These are phyloP conservation scores for Meloidogyne hapla DNA, from an alignment of 1,140 invertebrate species.

Conservation along the genomic window DNA sequence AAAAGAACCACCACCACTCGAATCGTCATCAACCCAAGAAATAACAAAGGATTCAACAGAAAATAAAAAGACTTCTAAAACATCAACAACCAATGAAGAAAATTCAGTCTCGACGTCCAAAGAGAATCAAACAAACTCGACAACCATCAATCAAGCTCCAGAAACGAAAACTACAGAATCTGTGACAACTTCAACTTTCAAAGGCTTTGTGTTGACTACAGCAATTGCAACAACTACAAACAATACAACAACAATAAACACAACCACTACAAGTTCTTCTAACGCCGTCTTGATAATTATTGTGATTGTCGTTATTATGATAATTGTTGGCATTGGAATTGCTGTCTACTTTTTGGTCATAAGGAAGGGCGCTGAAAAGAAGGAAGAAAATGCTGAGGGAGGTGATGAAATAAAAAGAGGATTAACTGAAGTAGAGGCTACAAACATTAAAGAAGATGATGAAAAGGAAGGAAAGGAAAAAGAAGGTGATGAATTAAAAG, in stretches of 20 bases:
- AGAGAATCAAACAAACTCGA: too few species aligned
- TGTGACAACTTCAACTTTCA: too few species aligned
- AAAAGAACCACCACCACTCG: too few species aligned
- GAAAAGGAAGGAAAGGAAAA: not conserved
- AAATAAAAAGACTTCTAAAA: not conserved
- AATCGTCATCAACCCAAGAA: too few species aligned
- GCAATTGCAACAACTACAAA: too few species aligned
- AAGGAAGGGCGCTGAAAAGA: not conserved
- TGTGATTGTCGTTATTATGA: not conserved
- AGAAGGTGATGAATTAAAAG: not conserved
- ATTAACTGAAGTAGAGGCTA: too few species aligned
- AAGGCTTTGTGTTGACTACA: too few species aligned
- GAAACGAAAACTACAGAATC: too few species aligned
- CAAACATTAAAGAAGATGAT: not conserved
- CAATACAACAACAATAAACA: not conserved
- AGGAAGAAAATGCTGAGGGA: not conserved
- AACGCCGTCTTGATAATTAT: not conserved
- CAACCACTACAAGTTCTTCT: not conserved
- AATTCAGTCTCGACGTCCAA: not conserved
- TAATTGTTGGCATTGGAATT: not conserved
- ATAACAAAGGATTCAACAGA: too few species aligned
- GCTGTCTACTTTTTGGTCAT: not conserved
- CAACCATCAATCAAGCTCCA: too few species aligned
- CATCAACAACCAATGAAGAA: not conserved
- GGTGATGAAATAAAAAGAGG: too few species aligned